phyloP scores from a whole-genome alignment of 30 jellyfish, hydroid and myxozoan species.

The Calvadosia cruxmelitensis region DNA sequence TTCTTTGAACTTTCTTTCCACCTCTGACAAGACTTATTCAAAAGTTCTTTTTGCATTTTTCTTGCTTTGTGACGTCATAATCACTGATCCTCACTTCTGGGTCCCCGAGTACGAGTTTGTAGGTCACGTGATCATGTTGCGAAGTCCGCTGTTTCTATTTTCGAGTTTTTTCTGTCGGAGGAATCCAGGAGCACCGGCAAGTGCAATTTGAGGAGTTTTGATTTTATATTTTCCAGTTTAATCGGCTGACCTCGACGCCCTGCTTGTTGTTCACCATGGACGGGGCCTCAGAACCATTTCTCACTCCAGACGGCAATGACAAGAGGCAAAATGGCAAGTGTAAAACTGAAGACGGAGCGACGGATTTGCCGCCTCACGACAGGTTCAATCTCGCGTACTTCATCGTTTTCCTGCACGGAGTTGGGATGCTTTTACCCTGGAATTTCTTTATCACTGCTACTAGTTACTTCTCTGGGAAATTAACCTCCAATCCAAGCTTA shows the following conservation, averaged over 20 bases:
- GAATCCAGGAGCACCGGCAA: no score
- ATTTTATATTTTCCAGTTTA: no score
- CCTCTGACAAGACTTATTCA: no score
- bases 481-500: constrained; percentile 28
- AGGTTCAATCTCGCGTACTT: constrained; percentile 52
- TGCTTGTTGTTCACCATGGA: not conserved
- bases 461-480: constrained; percentile 55
- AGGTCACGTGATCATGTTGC: constrained; percentile 2
- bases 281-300: not conserved
- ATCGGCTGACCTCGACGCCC: no score
- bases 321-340: not conserved
- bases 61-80: no score
- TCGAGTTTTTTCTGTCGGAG: no score
- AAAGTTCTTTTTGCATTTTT: no score
- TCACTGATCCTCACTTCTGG: no score
- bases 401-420: constrained; percentile 77
- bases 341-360: constrained; percentile 4
- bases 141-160: no score
- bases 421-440: constrained; percentile 97
- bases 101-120: not conserved
- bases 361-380: constrained; percentile 28
- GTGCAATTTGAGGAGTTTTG: no score
- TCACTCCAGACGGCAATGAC: not conserved
- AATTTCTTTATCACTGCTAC: constrained; percentile 90
- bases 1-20: no score